phyloP scores from a whole-genome alignment of 2,797 vertebrate species.

The Poecile montanus region DNA sequence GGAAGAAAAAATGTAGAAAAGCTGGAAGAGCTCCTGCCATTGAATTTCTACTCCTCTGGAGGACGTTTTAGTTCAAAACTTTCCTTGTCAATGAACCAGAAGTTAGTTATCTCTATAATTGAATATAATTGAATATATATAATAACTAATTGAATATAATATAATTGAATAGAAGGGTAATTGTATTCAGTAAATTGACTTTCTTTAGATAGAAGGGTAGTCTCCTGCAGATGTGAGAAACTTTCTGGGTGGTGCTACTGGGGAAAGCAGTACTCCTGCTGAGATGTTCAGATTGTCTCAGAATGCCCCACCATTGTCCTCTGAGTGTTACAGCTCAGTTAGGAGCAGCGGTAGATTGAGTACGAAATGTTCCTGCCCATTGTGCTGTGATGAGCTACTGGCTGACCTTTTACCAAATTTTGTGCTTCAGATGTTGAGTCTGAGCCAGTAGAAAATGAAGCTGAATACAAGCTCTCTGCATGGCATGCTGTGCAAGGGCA shows the following conservation, averaged over 20 bases:
- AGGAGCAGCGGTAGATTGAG: background rate
- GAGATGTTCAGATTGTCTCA: background rate
- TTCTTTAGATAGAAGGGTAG: background rate
- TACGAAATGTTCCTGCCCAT: background rate
- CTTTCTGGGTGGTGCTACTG: background rate
- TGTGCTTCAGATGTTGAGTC: background rate
- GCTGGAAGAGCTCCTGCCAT: background rate
- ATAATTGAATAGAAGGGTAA: background rate
- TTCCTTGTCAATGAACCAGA: background rate
- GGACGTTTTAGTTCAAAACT: background rate
- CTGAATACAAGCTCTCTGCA: background rate
- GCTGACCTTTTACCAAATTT: background rate
- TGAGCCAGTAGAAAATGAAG: background rate
- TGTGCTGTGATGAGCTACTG: background rate
- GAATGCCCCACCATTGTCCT: background rate
- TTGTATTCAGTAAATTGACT: background rate
- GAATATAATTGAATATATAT: background rate
- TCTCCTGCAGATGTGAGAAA: background rate
- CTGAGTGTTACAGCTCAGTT: background rate
- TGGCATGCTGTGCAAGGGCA: background rate
- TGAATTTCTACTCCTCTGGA: background rate
- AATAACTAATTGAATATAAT: too few relatives aligned
- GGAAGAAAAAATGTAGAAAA: background rate
- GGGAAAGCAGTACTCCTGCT: background rate
- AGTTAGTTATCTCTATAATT: background rate